These are phyloP conservation scores for Xenentodon cancila DNA, from an alignment of 2,797 vertebrate genomes.

Conservation along the genomic window DNA sequence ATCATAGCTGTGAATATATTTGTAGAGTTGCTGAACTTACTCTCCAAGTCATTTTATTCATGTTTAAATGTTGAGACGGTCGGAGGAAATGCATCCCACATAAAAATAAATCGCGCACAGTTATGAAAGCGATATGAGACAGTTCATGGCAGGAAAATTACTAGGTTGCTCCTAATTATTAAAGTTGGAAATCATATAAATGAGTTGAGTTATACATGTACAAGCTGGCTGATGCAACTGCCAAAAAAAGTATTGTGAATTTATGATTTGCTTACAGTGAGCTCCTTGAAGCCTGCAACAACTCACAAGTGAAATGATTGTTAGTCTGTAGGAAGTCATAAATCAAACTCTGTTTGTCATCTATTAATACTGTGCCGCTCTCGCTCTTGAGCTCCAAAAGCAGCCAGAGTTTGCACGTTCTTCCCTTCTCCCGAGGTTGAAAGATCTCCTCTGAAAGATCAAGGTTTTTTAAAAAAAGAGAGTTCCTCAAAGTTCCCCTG, in stretches of 20 bases:
- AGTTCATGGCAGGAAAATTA: constrained; percentile 15
- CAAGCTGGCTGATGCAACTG: constrained; percentile 25
- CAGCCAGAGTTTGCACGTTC: constrained; percentile 37
- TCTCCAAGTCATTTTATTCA: constrained; percentile 21
- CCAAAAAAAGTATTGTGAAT: constrained; percentile 59
- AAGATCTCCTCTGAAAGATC: constrained; percentile 54
- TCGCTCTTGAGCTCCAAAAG: constrained; percentile 42
- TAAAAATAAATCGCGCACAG: constrained; percentile 17
- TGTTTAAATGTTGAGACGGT: constrained; percentile 18
- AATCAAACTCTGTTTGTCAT: constrained; percentile 78
- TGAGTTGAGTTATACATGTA: constrained; percentile 33
- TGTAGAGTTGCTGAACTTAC: constrained; percentile 19
- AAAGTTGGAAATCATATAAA: constrained; percentile 30
- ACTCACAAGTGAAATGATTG: constrained; percentile 74
- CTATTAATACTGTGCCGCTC: constrained; percentile 72
- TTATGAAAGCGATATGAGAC: constrained; percentile 4
- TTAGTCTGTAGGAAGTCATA: constrained; percentile 76
- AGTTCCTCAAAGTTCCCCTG: constrained; percentile 62
- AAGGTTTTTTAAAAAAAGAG: constrained; percentile 39
- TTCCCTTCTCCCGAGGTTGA: constrained; percentile 42
- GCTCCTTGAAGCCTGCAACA: constrained; percentile 66
- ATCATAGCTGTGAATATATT: constrained; percentile 19
- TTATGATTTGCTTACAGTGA: constrained; percentile 72
- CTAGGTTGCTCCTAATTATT: constrained; percentile 10
- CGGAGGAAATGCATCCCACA: not conserved